Conservation (phyloP, 2,888 invertebrate genomes). For the Amiota minor region DNA sequence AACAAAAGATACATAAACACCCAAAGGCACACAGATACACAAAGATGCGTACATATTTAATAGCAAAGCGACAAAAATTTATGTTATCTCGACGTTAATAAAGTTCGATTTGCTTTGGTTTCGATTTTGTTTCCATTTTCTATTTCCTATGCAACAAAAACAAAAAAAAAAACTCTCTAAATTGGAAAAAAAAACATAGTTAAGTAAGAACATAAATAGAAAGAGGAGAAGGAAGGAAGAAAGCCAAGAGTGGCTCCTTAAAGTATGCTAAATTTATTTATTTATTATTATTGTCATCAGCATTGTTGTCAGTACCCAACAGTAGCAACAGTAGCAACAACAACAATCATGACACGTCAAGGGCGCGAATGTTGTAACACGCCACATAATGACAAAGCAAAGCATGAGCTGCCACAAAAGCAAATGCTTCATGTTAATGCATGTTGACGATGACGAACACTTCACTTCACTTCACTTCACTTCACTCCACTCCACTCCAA, state of each 20-base stretch:
- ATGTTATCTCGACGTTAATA: conserved; percentile 39
- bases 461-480: conserved; percentile 36
- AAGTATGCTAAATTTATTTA: conserved; percentile 65
- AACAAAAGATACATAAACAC: background rate
- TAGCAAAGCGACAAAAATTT: no score
- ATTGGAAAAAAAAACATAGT: background rate
- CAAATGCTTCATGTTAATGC: conserved; percentile 28
- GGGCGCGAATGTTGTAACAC: conserved; percentile 49
- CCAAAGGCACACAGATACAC: background rate
- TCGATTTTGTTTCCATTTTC: background rate
- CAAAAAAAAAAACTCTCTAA: conserved; percentile 47
- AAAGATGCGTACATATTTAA: no score
- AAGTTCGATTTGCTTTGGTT: conserved; percentile 43
- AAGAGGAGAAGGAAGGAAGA: background rate
- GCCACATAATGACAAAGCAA: conserved; percentile 59
- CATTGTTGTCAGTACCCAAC: conserved; percentile 52
- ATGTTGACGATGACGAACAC: conserved; percentile 28
- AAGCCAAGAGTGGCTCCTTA: conserved; percentile 30
- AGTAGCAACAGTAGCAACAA: conserved; percentile 31
- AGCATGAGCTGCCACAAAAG: conserved; percentile 30
- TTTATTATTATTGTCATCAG: conserved; percentile 61
- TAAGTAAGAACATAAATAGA: background rate
- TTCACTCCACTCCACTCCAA: conserved; percentile 29
- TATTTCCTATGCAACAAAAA: background rate
- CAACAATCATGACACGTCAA: conserved; percentile 19